These are phyloP conservation scores for Bombus impatiens DNA, from an alignment of 1,140 invertebrate species.

Conservation along the genomic window DNA sequence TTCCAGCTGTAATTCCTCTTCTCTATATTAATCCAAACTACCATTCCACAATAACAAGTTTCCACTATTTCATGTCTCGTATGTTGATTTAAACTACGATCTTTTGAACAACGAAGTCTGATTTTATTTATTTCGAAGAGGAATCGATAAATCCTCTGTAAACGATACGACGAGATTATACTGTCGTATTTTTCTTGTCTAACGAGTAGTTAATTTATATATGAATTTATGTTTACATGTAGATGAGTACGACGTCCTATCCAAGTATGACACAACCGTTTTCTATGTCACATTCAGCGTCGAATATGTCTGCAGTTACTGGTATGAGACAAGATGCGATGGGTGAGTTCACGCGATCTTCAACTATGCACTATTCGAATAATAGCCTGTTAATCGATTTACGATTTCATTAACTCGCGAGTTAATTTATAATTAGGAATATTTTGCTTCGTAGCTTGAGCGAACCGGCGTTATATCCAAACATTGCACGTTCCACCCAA, in stretches of 20 bases:
- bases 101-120: neutral
- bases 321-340: slow-evolving; percentile 95
- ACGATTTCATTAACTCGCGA: neutral
- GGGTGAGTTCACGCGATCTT: slow-evolving; percentile 85
- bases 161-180: neutral
- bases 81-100: neutral
- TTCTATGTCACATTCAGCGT: slow-evolving; percentile 93
- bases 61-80: neutral
- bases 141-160: too few relatives aligned
- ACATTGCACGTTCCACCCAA: too few relatives aligned
- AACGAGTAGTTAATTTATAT: neutral
- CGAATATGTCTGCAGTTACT: slow-evolving; percentile 93
- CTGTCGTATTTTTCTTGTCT: too few relatives aligned
- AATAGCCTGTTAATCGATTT: neutral
- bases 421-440: neutral
- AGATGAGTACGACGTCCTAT: slow-evolving; percentile 95
- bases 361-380: neutral
- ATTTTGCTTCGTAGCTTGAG: too few relatives aligned
- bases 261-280: slow-evolving; percentile 96
- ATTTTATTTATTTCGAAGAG: neutral
- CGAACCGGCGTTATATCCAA: too few relatives aligned
- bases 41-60: neutral
- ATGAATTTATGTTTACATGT: slow-evolving; percentile 77
- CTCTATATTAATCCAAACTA: neutral
- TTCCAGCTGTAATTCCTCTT: neutral